Conservation (phyloP, 2,888 invertebrate genomes). For the Macroteleia sp. region DNA sequence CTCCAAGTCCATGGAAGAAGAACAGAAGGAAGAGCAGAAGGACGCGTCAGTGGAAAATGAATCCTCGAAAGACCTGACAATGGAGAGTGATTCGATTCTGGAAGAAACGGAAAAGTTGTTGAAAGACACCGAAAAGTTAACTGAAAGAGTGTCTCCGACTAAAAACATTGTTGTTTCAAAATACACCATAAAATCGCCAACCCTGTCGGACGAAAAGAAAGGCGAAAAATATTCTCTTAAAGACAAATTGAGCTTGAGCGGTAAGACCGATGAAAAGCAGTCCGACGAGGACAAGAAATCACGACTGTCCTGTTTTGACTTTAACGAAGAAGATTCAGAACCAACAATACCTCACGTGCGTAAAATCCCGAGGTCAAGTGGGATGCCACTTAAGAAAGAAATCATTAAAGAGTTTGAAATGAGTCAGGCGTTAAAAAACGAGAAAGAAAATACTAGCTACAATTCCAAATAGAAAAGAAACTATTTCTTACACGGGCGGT, state of each 20-base stretch:
- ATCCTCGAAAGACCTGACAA: slow-evolving; percentile 51
- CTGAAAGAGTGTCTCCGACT: slow-evolving; percentile 58
- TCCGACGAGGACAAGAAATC: slow-evolving; percentile 82
- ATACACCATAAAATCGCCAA: slow-evolving; percentile 67
- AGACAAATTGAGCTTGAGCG: slow-evolving; percentile 23
- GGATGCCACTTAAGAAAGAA: slow-evolving; percentile 80
- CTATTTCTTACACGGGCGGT: too few species aligned
- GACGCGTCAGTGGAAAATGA: slow-evolving; percentile 44
- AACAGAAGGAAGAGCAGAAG: neutral
- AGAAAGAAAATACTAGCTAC: too few species aligned
- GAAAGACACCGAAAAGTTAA: slow-evolving; percentile 77
- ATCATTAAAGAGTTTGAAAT: slow-evolving; percentile 82
- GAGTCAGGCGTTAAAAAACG: slow-evolving; percentile 79
- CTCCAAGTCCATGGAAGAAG: too few species aligned
- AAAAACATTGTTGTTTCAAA: slow-evolving; percentile 50
- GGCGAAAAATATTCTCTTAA: slow-evolving; percentile 53
- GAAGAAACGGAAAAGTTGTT: slow-evolving; percentile 76
- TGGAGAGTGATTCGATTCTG: slow-evolving; percentile 73
- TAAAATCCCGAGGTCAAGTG: slow-evolving; percentile 88
- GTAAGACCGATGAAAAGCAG: slow-evolving; percentile 40
- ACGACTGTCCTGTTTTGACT: slow-evolving; percentile 90
- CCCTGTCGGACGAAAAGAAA: slow-evolving; percentile 23
- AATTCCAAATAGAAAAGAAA: too few species aligned
- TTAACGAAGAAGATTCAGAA: slow-evolving; percentile 89
- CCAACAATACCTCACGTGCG: slow-evolving; percentile 85